These are phyloP conservation scores for Cotesia chilonis DNA, from an alignment of 1,140 invertebrate genomes.

Conservation along the genomic window DNA sequence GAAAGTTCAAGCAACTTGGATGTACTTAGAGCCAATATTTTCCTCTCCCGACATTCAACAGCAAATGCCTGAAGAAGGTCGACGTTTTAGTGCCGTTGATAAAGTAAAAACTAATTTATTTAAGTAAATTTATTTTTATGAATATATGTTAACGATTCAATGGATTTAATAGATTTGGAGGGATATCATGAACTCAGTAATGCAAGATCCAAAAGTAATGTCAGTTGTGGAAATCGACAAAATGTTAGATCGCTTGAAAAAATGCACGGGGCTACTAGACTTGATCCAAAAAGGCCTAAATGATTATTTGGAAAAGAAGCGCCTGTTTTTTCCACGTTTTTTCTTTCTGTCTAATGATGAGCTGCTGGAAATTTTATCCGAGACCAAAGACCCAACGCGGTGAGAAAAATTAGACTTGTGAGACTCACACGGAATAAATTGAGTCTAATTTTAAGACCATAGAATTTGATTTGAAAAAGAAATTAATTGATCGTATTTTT, in stretches of 20 bases:
- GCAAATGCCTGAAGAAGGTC: conserved; percentile 92
- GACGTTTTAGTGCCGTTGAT: conserved; percentile 90
- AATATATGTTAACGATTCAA: conserved; percentile 8
- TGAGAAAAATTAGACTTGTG: conserved; percentile 51
- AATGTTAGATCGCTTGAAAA: conserved; percentile 89
- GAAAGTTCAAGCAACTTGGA: conserved; percentile 95
- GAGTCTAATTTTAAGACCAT: too few species aligned
- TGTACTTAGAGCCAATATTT: conserved; percentile 98
- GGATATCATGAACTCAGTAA: conserved; percentile 91
- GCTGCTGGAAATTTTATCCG: conserved; percentile 92
- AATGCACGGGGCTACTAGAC: conserved; percentile 87
- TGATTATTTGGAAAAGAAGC: conserved; percentile 95
- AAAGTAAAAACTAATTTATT: conserved; percentile 69
- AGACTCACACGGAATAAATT: too few species aligned
- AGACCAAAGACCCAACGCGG: conserved; percentile 95
- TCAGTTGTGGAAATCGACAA: conserved; percentile 90
- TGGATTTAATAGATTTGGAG: conserved; percentile 79
- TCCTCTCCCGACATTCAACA: conserved; percentile 97
- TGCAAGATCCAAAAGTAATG: conserved; percentile 82
- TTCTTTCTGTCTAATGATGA: conserved; percentile 98
- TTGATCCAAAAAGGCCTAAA: conserved; percentile 92
- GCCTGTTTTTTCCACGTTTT: conserved; percentile 93
- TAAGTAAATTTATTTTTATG: conserved; percentile 5
- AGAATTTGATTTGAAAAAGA: too few species aligned
- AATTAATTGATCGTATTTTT: too few species aligned